Evolutionary conservation across 2,113 vertebrate genomes (phyloP).

Genomic region (Cynopterus brachyotis): DNA sequence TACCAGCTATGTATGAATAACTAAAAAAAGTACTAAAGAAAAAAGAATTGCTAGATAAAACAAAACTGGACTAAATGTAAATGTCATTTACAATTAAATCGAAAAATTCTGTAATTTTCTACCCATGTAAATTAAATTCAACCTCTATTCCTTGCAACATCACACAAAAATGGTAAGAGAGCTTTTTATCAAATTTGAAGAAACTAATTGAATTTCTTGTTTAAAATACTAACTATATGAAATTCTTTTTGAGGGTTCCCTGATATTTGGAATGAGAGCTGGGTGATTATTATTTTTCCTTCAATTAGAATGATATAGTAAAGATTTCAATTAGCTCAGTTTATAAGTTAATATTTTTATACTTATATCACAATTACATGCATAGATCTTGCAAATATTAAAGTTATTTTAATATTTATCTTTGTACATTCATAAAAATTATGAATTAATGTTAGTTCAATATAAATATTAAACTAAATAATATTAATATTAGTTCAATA

Average conservation of each 20-base stretch:
- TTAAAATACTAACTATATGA: slow-evolving; percentile 26
- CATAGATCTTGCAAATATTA: neutral
- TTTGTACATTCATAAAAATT: neutral
- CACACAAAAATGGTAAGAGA: slow-evolving; percentile 2
- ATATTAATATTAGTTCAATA: too few species aligned
- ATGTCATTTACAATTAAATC: neutral
- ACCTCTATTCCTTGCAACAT: neutral
- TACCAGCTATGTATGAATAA: slow-evolving; percentile 41
- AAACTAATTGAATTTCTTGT: neutral
- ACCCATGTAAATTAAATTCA: neutral
- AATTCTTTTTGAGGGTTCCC: neutral
- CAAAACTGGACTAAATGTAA: neutral
- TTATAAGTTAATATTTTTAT: slow-evolving; percentile 20
- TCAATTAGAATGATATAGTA: neutral
- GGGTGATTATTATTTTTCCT: neutral
- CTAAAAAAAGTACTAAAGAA: neutral
- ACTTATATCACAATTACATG: neutral
- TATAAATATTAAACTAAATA: too few species aligned
- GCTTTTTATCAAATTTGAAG: neutral
- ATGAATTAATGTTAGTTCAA: neutral
- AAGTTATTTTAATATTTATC: slow-evolving; percentile 20
- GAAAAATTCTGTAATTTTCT: slow-evolving; percentile 6
- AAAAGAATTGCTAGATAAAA: neutral
- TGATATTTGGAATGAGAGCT: neutral
- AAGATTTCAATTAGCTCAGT: neutral